Evolutionary conservation across 2,113 vertebrate species (phyloP), one percentile per base, ranked within the genome.

Genomic region (Herpetotheres cachinnans): DNA sequence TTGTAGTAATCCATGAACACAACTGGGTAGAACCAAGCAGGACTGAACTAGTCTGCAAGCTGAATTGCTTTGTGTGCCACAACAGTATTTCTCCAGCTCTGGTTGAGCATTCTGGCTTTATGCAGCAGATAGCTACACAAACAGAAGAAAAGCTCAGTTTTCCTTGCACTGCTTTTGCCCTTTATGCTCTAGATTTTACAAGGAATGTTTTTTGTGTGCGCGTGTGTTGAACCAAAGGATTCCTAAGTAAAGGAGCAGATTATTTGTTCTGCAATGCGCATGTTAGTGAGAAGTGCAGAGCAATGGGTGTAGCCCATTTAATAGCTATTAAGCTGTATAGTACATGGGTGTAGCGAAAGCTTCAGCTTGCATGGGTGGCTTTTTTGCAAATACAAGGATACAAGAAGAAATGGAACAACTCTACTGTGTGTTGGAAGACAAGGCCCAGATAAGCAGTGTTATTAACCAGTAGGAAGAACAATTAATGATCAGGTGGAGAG

Each of bases 1-100:
- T 97, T 86, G 82, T 65, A 88, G 92, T 91, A 94, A 65, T 95
- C 91, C 92, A 67, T 17, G 78, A 97, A 91, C 59, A 69, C 67
- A 74, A 26, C 29, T 69, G 78, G 74, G 73, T 93, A 84, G 82
- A 91, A 94, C 34, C 67, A 36, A 83, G 74, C 92, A 97, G 97
- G 95, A 93, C 92, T 82, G 54, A 81, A 87, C 85, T 92, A 86
- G 95, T 74, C 72, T 7, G 26, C 86, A 54, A 95, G 71, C 76
- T 90, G 85, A 80, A 77, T 93, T 97, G 77, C 85, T 90, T 86
- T 79, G 71, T 76, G 91, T 89, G 90, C 83, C 92, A 81, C 95
- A 87, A 50, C 11, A 21, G 18, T 34, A 87, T 79, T 86, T 89
- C 89, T 88, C 74, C 86, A 73, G 81, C 78, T 80, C 47, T 0